Base-by-base conservation (phyloP, 2,888 invertebrate genomes). In the Muschampia plurimacula region DNA sequence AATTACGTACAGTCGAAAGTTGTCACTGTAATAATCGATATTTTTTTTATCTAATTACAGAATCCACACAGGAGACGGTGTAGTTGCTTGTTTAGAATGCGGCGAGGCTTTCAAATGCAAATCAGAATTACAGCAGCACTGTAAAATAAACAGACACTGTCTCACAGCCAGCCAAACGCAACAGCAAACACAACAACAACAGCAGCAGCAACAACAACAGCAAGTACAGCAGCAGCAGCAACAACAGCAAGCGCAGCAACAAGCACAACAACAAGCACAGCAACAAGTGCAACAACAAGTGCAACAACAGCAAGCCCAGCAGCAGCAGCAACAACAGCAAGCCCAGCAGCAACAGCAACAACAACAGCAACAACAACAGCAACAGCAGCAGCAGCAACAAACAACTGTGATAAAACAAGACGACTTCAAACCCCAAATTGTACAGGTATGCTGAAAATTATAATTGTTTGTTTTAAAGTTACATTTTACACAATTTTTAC, bases 21-120 rank as follows among this genome's bases (percentile, higher is more conserved):
- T 22, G 22, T 22, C 22, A 22, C 22, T 22, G 22, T 0, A 22
- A 22, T 22, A 22, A 22, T 22, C 22, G 22, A 22, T 22, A 22
- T 22, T 22, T 22, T 22, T 22, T 22, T 5, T 41, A 41, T 7
- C 41, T 67, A 28, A 8, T 84, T 86, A 1, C 81, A 96, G 96
- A 84, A 95, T 97, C 57, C 97, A 97, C 83, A 97, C 97, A 32
- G 97, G 96, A 9, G 97, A 97, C 82, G 96, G 96, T 64, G 96
- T 96, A 0, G 96, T 96, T 76, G 96, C 97, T 12, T 97, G 97
- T 81, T 94, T 96, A 67, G 96, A 96, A 77, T 97, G 97, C 82
- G 97, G 97, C 28, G 97, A 97, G 87, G 96, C 97, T 13, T 97
- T 97, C 87, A 96, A 96, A 79, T 95, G 96, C 79, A 97, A 97